Evolutionary conservation across 2,888 invertebrate genomes (phyloP), one percentile per base, ranked within the genome.

Genomic region (Caenorhabditis doughertyi): DNA sequence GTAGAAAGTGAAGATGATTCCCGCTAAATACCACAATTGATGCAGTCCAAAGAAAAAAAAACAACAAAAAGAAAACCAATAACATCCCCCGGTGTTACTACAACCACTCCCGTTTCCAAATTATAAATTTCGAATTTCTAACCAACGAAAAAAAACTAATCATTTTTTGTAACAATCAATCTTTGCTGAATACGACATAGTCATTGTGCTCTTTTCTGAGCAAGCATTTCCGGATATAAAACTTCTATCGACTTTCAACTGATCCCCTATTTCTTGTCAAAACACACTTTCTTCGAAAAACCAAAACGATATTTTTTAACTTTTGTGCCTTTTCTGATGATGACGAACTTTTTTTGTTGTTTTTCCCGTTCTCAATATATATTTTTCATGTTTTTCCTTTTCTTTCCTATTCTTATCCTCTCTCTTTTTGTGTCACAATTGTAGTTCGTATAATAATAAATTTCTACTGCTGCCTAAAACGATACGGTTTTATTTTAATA

Each of bases 1-100:
- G 89, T 44, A 87, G 86, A 81, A 90, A 89, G 82, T 85, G 25
- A 62, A 77, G 29, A 35, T n/a, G 39, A 44, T 27, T 49, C 13
- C 23, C 21, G 25, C 18, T 3, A 18, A 29, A 68, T 29, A 53
- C 44, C 42, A 47, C 32, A 56, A 70, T 32, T 23, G 70, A 16
- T 27, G 44, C 39, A 55, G 47, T 65, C 65, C 65, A 67, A 74
- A 74, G 55, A 62, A 49, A 32, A 32, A n/a, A n/a, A 42, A 47
- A 3, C 27, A 39, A 39, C 51, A 25, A 49, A 49, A 21, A 21
- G 23, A 53, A 23, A 29, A 51, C 58, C 18, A 62, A 64, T 32
- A 74, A 55, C 27, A 29, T 18, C 55, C n/a, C n/a, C 53, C 74
- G 47, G 47, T 56, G 65, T 56, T 74, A 39, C 49, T 23, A 47